Percentiles rank a stretch among this genome's conserved stretches.
Evolutionary conservation across 2,113 vertebrate genomes (phyloP).

Genomic region (Tor tambroides): DNA sequence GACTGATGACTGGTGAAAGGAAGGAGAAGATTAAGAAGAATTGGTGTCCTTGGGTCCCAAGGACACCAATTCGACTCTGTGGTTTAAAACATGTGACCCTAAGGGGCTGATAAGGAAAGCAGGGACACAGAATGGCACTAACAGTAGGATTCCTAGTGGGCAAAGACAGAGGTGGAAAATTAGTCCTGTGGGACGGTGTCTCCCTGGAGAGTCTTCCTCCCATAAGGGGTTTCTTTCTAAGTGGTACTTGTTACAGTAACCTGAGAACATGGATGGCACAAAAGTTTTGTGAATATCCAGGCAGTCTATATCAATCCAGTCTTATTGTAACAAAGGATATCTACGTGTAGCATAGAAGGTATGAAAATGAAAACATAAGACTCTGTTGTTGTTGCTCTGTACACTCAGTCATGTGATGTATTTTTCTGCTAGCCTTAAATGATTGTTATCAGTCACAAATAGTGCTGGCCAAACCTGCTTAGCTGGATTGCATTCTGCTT

Average conservation of each 20-base stretch:
- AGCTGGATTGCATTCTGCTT: background rate
- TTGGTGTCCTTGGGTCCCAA: background rate
- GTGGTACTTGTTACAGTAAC: background rate
- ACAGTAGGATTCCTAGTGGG: background rate
- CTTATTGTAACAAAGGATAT: background rate
- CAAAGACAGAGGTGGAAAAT: background rate
- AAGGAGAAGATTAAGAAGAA: conserved; percentile 8
- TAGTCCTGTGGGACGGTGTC: background rate
- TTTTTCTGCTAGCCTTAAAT: background rate
- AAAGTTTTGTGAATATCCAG: background rate
- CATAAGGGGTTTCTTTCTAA: background rate
- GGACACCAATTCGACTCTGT: too few species aligned
- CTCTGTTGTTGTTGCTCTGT: background rate
- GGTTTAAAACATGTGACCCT: background rate
- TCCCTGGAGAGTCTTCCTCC: background rate
- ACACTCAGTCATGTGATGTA: background rate
- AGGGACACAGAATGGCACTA: background rate
- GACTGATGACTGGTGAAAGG: background rate
- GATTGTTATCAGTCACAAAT: background rate
- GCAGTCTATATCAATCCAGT: background rate
- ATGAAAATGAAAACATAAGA: background rate
- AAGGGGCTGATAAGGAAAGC: background rate
- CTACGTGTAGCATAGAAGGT: background rate
- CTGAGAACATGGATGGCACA: background rate
- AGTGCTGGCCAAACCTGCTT: background rate